Evolutionary conservation across 2,113 vertebrate genomes (phyloP), one percentile per base, ranked within the genome.

Genomic region (Astatoreochromis straeleni): DNA sequence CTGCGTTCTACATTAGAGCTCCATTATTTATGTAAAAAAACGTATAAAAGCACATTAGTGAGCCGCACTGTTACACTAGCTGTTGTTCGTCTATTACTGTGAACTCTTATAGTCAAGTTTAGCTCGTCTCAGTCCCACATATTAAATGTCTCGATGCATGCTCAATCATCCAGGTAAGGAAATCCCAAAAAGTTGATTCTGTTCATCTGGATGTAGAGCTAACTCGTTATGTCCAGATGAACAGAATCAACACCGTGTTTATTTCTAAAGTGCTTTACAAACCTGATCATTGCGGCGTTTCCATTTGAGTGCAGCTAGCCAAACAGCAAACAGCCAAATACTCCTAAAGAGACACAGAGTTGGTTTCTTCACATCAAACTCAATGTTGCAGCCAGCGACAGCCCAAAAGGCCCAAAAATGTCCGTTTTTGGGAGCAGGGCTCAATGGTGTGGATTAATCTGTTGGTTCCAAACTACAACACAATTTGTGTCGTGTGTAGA

Each of bases 371-470:
- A 65, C 31, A 35, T 35, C 60, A 19, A 65, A 0, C 58, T 35
- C 17, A 0, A 35, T 12, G 60, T 65, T 65, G 16, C 31, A 35
- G 60, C 60, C 60, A 65, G 60, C 31, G 6, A 35, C 17, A 12
- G 58, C 58, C 31, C 29, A 33, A 3, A 57, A 16, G 16, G 4
- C 55, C 1, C 57, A 33, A 33, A 33, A 19, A 7, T 33, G 58
- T 63, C 31, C 0, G 9, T 65, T 35, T 35, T n/a, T 12, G 1
- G 0, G 31, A 35, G 31, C 31, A 65, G 31, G 10, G 53, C 53
- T 55, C 60, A 65, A 12, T 65, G 31, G 17, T 65, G 12, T 16
- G 35, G 5, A 19, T 79, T 53, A 35, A 79, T 53, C 29, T 4
- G 3, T n/a, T 53, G 49, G 47, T 80, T 21, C 11, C 7, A 38